Base-by-base conservation (phyloP, 1,140 invertebrate genomes). In the Caenorhabditis tropicalis region DNA sequence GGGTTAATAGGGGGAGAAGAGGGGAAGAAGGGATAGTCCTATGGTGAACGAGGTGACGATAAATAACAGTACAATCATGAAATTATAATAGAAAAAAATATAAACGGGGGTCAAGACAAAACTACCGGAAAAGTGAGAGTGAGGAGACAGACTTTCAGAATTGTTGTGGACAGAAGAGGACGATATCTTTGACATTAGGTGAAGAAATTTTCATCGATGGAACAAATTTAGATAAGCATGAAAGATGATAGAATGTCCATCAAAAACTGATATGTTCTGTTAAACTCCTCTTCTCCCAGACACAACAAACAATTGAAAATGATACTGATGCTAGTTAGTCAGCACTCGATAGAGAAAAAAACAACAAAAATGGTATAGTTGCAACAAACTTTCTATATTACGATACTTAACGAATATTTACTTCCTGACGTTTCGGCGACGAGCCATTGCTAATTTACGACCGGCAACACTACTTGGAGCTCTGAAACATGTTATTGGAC, bases 141-240 rank as follows among this genome's bases (percentile, higher is more conserved):
- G 33, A 36, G 19, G 19, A 27, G 39, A 36, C 16, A 16, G 31
- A 36, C 21, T 15, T 19, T 12, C 7, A 36, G 16, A 36, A 70
- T n/a, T 70, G 60, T 70, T 39, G 60, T 70, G 60, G 60, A 70
- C 31, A 70, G 33, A 70, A 70, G 33, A 27, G 60, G n/a, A n/a
- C n/a, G n/a, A n/a, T n/a, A n/a, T n/a, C n/a, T n/a, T n/a, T n/a
- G 60, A 70, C 60, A 70, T 33, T 36, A 1, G 16, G n/a, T 51
- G 49, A 70, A 36, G 9, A 58, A 58, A 15, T 16, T 58, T 58
- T 58, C 6, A 21, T 19, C 6, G 6, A 51, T 19, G 1, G n/a
- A 1, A 58, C 12, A 31, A 70, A 70, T 36, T 36, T 70, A 16
- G 60, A 36, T 36, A 36, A 39, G 10, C 60, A 70, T 70, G 60